Evolutionary conservation across 2,113 vertebrate species (phyloP).

Genomic region (Amphilophus citrinellus): DNA sequence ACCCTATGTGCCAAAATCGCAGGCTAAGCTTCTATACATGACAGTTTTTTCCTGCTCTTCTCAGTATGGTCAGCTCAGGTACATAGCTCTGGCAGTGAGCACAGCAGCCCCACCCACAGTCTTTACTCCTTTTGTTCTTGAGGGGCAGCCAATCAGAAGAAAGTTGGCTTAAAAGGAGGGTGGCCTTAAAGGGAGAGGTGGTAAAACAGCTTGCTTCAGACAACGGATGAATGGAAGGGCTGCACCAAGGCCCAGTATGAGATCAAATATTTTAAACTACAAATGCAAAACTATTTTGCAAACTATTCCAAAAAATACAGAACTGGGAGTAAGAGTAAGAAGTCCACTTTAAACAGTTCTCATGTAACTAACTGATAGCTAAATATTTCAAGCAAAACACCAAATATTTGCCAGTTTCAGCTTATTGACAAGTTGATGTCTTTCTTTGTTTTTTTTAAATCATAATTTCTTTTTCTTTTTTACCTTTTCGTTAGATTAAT

Average conservation of each 20-base stretch:
- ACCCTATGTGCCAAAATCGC: neutral
- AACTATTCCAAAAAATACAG: neutral
- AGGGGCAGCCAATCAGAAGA: neutral
- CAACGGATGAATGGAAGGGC: neutral
- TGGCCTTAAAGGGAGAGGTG: neutral
- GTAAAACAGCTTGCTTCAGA: neutral
- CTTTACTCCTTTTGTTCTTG: neutral
- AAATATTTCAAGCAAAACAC: neutral
- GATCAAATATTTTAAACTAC: neutral
- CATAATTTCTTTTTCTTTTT: neutral
- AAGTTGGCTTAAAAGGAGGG: neutral
- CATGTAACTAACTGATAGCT: neutral
- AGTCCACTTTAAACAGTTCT: neutral
- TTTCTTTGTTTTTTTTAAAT: neutral
- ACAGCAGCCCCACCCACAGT: neutral
- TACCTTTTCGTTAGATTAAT: neutral
- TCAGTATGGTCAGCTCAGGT: neutral
- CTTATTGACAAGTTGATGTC: neutral
- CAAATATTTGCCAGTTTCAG: neutral
- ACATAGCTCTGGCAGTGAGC: neutral
- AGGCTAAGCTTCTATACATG: neutral
- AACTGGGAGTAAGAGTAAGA: neutral
- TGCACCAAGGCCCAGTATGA: accelerated
- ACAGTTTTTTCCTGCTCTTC: neutral
- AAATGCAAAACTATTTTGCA: neutral